Conservation (phyloP, 2,888 invertebrate genomes). For the Eupeodes luniger region DNA sequence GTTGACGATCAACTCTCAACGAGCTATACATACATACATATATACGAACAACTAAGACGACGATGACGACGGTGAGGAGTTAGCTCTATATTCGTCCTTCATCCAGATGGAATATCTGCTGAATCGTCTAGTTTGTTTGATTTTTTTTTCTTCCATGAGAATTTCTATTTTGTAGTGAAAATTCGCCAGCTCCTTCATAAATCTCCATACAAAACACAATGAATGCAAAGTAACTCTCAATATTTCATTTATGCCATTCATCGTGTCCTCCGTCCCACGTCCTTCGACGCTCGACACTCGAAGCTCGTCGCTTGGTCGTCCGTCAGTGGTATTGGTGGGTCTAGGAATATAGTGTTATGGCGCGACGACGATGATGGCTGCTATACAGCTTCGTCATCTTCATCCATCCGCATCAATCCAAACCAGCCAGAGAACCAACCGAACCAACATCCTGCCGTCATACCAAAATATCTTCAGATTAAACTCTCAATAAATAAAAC, state of each 20-base stretch:
- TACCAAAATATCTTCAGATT: conserved; percentile 71
- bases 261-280: conserved; percentile 17
- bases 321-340: background rate
- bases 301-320: too few relatives aligned
- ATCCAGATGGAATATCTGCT: conserved; percentile 1
- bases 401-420: conserved; percentile 7
- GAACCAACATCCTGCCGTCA: conserved; percentile 29
- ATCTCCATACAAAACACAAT: conserved; percentile 70
- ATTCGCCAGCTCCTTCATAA: conserved; percentile 48
- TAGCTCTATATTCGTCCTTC: conserved; percentile 31
- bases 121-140: background rate
- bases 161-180: conserved; percentile 11
- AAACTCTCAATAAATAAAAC: conserved; percentile 75
- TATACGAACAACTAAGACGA: too few relatives aligned
- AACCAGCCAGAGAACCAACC: background rate
- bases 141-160: background rate
- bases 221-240: conserved; percentile 76
- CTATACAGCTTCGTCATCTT: background rate
- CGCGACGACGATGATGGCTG: background rate
- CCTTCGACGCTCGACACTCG: background rate
- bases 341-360: background rate
- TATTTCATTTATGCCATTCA: conserved; percentile 75
- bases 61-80: background rate
- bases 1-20: conserved; percentile 63
- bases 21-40: too few relatives aligned